phyloP scores from a whole-genome alignment of 1,140 invertebrate genomes.

The Lasioglossum albipes region DNA sequence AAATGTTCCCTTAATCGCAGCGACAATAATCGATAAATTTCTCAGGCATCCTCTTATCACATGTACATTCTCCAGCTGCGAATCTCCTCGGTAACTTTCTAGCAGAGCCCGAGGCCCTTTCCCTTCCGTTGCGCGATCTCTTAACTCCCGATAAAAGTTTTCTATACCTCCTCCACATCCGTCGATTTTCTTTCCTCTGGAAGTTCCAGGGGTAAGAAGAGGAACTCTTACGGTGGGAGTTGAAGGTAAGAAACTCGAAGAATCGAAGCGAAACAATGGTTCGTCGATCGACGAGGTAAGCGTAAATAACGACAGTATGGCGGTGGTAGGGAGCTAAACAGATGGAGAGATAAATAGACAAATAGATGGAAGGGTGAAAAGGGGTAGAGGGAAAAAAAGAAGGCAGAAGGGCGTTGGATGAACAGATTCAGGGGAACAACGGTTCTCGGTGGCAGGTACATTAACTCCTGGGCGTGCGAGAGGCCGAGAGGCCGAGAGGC shows the following conservation, averaged over 20 bases:
- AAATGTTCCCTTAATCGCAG: background rate
- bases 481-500: background rate
- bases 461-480: constrained; percentile 28
- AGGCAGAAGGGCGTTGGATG: constrained; percentile 4
- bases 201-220: background rate
- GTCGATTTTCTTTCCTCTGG: background rate
- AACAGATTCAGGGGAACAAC: constrained; percentile 39
- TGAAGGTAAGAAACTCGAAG: background rate
- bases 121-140: background rate
- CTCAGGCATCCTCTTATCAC: background rate
- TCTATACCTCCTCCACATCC: background rate
- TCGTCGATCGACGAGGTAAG: background rate
- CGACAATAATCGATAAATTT: background rate
- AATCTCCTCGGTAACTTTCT: background rate
- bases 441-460: constrained; percentile 27
- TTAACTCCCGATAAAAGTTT: background rate
- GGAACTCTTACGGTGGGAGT: background rate
- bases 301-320: constrained; percentile 24
- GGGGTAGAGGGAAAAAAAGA: background rate
- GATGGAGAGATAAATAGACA: constrained; percentile 30
- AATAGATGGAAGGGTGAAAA: background rate
- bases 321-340: background rate
- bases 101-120: background rate
- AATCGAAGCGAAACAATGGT: background rate
- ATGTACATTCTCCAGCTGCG: background rate